Conservation (phyloP, 2,113 vertebrate genomes). For the Leucopsar rothschildi region DNA sequence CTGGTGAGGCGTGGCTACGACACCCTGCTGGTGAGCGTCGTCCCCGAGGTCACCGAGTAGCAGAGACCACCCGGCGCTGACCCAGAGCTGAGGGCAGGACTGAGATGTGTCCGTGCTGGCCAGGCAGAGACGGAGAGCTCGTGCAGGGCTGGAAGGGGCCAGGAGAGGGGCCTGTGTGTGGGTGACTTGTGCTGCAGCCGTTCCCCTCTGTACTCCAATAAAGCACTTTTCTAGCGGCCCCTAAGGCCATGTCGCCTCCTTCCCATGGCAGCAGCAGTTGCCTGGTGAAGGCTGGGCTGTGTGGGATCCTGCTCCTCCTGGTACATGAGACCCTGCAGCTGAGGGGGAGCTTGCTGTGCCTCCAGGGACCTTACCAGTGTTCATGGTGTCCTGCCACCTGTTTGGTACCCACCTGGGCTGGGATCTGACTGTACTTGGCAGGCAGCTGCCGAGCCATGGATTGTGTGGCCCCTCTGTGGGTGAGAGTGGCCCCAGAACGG, state of each 20-base stretch:
- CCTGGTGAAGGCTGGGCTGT: background rate
- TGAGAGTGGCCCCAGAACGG: accelerated
- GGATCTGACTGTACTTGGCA: accelerated
- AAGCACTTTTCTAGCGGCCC: constrained; percentile 26
- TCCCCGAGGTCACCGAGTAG: constrained; percentile 85
- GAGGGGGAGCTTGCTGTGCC: background rate
- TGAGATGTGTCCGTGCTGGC: background rate
- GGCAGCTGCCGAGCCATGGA: accelerated
- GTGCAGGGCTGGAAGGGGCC: background rate
- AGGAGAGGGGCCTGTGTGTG: background rate
- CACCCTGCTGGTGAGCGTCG: constrained; percentile 79
- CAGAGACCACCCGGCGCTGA: accelerated
- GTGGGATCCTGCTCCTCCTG: background rate
- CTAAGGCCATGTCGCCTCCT: accelerated
- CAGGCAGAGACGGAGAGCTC: background rate
- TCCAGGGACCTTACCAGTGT: accelerated
- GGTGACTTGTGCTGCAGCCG: background rate
- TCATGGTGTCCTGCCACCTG: background rate
- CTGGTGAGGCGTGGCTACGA: constrained; percentile 77
- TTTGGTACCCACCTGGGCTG: accelerated
- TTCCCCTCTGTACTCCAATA: background rate
- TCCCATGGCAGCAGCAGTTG: background rate
- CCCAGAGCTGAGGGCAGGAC: background rate
- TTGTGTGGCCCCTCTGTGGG: background rate
- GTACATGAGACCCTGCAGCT: accelerated